Evolutionary conservation across 2,888 invertebrate genomes (phyloP).

Genomic region (Eilema griseolum): DNA sequence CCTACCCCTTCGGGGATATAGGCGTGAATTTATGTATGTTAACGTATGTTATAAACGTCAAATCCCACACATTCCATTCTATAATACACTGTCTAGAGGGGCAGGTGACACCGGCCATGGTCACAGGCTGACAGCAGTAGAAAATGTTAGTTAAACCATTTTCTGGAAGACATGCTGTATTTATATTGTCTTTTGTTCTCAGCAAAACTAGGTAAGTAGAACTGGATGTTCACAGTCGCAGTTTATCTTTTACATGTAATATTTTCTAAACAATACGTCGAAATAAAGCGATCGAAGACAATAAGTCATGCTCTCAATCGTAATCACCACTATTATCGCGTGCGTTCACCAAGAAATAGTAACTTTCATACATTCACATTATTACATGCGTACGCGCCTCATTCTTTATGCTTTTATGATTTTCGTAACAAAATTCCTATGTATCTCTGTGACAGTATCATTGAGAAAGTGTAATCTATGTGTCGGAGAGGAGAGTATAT

Average conservation of each 20-base stretch:
- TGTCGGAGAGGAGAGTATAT: neutral
- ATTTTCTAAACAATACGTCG: constrained; percentile 6
- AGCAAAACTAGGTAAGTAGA: neutral
- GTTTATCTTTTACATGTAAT: neutral
- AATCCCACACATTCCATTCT: too few relatives aligned
- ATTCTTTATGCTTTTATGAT: constrained; percentile 6
- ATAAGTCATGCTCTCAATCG: constrained; percentile 8
- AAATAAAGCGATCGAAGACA: constrained; percentile 11
- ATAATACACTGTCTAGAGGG: too few relatives aligned
- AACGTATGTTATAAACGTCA: too few relatives aligned
- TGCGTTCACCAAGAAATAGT: constrained; percentile 13
- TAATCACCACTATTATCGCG: constrained; percentile 8
- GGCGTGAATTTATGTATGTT: too few relatives aligned
- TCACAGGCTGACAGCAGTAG: too few relatives aligned
- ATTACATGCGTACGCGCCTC: neutral
- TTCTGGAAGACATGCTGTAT: neutral
- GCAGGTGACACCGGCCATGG: too few relatives aligned
- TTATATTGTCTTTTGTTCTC: neutral
- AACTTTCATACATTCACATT: constrained; percentile 12
- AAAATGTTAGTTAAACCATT: neutral
- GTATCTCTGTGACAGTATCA: neutral
- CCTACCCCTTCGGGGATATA: too few relatives aligned
- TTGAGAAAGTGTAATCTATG: constrained; percentile 1
- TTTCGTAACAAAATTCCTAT: constrained; percentile 2
- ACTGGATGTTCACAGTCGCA: neutral